Evolutionary conservation across 2,888 invertebrate species (phyloP).

Genomic region (Rugalucina vietnamica): DNA sequence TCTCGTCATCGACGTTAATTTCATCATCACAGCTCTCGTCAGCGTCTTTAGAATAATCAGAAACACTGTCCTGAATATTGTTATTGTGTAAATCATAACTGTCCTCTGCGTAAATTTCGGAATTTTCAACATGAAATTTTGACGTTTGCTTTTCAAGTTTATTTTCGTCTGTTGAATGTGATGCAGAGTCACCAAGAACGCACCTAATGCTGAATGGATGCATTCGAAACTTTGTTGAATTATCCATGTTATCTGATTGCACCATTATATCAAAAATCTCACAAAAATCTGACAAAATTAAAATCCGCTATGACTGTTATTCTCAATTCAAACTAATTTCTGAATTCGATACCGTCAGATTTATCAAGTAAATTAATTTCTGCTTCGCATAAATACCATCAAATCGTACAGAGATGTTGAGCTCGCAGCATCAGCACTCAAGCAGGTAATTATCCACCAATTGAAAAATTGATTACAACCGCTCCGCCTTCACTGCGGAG

Average conservation of each 20-base stretch:
- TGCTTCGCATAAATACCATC: slow-evolving; percentile 3
- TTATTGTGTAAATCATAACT: slow-evolving; percentile 6
- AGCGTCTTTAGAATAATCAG: slow-evolving; percentile 50
- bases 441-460: slow-evolving; percentile 14
- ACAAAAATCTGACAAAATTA: slow-evolving; percentile 22
- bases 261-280: slow-evolving; percentile 35
- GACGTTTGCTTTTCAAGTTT: slow-evolving; percentile 10
- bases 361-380: slow-evolving; percentile 10
- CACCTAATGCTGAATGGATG: slow-evolving; percentile 77
- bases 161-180: slow-evolving; percentile 33
- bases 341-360: slow-evolving; percentile 6
- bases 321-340: background rate
- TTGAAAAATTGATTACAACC: background rate
- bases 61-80: slow-evolving; percentile 43
- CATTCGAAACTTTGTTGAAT: slow-evolving; percentile 28
- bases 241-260: slow-evolving; percentile 23
- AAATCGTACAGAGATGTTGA: slow-evolving; percentile 1
- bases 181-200: slow-evolving; percentile 69
- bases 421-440: background rate
- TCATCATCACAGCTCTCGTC: slow-evolving; percentile 59
- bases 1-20: slow-evolving; percentile 63
- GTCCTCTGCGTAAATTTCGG: slow-evolving; percentile 11
- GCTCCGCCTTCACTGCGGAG: slow-evolving; percentile 15
- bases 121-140: slow-evolving; percentile 10
- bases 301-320: slow-evolving; percentile 31